These are phyloP conservation scores for Yponomeuta sedellus DNA, from an alignment of 2,888 invertebrate genomes.

Conservation along the genomic window DNA sequence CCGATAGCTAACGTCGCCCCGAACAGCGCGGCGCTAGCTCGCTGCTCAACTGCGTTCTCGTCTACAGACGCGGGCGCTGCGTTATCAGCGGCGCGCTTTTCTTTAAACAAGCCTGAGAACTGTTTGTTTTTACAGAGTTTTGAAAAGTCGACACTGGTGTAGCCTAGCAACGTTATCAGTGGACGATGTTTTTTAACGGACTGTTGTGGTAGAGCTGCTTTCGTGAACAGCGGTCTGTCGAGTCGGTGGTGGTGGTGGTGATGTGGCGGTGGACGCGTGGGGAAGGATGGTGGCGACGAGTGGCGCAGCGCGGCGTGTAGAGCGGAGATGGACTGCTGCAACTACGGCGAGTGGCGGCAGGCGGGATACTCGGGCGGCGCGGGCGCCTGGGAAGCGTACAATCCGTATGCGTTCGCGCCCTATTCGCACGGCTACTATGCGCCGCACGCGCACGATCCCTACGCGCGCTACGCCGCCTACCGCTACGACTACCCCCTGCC, in stretches of 20 bases:
- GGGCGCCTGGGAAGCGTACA: slow-evolving; percentile 47
- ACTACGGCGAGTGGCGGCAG: slow-evolving; percentile 68
- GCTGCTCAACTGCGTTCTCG: slow-evolving; percentile 50
- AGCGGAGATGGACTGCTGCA: slow-evolving; percentile 68
- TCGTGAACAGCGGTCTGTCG: background rate
- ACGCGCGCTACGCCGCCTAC: slow-evolving; percentile 54
- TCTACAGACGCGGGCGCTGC: slow-evolving; percentile 10
- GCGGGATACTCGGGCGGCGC: slow-evolving; percentile 49
- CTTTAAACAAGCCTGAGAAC: background rate
- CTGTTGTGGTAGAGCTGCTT: background rate
- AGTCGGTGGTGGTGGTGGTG: slow-evolving; percentile 42
- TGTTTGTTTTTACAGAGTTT: background rate
- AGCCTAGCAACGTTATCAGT: slow-evolving; percentile 11
- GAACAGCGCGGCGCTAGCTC: slow-evolving; percentile 59
- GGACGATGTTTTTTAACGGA: slow-evolving; percentile 2
- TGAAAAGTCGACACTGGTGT: slow-evolving; percentile 1
- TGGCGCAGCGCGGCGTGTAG: slow-evolving; percentile 50
- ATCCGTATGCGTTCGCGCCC: slow-evolving; percentile 45
- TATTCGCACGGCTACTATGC: slow-evolving; percentile 33
- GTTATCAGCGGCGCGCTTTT: slow-evolving; percentile 8
- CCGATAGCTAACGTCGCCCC: slow-evolving; percentile 70
- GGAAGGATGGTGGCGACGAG: slow-evolving; percentile 43
- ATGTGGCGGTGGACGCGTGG: slow-evolving; percentile 29
- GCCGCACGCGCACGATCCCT: slow-evolving; percentile 55
- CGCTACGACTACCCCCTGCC: slow-evolving; percentile 59